phyloP scores from a whole-genome alignment of 1,140 invertebrate genomes.

The Aphaenogaster floridana region DNA sequence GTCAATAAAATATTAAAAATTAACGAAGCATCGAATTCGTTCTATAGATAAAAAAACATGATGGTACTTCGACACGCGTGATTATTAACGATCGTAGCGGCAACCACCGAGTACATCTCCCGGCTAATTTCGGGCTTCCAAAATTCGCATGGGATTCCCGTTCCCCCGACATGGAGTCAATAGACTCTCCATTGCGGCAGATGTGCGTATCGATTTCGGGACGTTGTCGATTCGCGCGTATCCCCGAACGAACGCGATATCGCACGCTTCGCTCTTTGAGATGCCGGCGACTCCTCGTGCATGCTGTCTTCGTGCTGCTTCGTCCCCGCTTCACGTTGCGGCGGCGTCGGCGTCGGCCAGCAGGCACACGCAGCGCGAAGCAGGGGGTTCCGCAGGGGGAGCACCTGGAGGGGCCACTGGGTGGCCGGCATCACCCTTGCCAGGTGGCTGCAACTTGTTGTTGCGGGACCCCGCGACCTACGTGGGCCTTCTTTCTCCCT shows the following conservation, averaged over 20 bases:
- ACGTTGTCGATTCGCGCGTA: constrained; percentile 73
- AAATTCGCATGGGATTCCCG: constrained; percentile 36
- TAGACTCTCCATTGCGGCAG: constrained; percentile 73
- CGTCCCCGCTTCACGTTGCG: constrained; percentile 4
- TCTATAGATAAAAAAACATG: not conserved
- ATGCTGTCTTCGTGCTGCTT: not conserved
- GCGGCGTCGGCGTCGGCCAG: constrained; percentile 63
- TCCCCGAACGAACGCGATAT: constrained; percentile 68
- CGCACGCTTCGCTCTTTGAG: constrained; percentile 58
- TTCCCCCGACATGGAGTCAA: constrained; percentile 61
- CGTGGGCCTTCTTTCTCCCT: constrained; percentile 59
- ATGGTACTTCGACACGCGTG: not conserved
- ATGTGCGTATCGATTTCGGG: constrained; percentile 76
- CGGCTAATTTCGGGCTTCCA: constrained; percentile 27
- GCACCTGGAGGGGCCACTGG: constrained; percentile 81
- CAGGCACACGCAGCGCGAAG: constrained; percentile 74
- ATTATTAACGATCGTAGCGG: constrained; percentile 4
- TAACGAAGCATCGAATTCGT: not conserved
- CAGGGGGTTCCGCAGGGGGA: constrained; percentile 74
- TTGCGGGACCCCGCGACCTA: constrained; percentile 75
- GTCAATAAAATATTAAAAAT: not conserved
- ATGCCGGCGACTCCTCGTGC: constrained; percentile 43
- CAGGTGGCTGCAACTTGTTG: constrained; percentile 85
- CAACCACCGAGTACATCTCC: not conserved
- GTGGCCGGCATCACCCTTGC: constrained; percentile 80